Conservation (phyloP, 2,797 vertebrate genomes). For the Moxostoma hubbsi region DNA sequence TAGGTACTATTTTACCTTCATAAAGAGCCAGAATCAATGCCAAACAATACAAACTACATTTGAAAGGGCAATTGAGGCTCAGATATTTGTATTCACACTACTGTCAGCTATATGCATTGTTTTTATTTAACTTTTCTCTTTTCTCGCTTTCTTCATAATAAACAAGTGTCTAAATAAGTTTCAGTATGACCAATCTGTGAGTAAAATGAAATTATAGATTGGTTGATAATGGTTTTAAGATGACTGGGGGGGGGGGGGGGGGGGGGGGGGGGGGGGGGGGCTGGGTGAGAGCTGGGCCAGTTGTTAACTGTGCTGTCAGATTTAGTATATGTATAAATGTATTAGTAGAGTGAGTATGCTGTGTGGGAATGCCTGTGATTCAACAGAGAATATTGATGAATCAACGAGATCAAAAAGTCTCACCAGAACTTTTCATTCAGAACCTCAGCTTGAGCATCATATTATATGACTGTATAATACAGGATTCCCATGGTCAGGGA, state of each 20-base stretch:
- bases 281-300: constrained; percentile 41
- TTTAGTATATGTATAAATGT: constrained; percentile 36
- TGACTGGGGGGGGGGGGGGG: too few relatives aligned
- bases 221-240: constrained; percentile 4
- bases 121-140: constrained; percentile 3
- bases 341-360: constrained; percentile 16
- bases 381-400: background rate
- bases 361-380: constrained; percentile 16
- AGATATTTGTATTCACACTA: constrained; percentile 14
- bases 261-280: constrained; percentile 21
- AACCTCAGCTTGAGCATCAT: background rate
- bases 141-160: too few relatives aligned
- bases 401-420: background rate
- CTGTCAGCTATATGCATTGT: constrained; percentile 17
- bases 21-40: background rate
- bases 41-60: background rate
- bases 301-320: constrained; percentile 43
- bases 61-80: constrained; percentile 2
- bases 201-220: constrained; percentile 15
- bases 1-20: too few relatives aligned
- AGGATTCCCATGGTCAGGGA: too few relatives aligned
- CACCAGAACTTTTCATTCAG: too few relatives aligned
- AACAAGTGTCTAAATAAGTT: background rate
- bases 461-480: background rate
- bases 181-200: background rate